Conservation (phyloP, 2,797 vertebrate genomes). For the Chaenodraco wilsoni region DNA sequence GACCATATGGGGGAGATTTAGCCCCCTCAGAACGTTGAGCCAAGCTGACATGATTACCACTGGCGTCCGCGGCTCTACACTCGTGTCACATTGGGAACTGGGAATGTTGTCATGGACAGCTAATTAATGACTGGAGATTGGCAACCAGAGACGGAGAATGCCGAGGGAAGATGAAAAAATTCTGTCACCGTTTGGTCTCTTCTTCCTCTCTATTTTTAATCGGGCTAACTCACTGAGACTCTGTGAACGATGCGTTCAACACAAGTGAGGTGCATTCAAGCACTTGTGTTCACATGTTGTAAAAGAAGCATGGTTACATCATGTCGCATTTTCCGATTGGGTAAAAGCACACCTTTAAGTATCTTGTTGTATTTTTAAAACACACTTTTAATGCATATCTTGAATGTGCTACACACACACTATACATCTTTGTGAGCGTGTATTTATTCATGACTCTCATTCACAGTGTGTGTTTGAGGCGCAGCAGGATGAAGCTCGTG, state of each 20-base stretch:
- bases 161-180: constrained; percentile 56
- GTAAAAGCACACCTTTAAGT: constrained; percentile 11
- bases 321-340: constrained; percentile 9
- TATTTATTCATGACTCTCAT: constrained; percentile 40
- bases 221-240: constrained; percentile 33
- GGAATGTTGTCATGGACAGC: constrained; percentile 71
- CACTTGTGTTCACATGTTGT: constrained; percentile 6
- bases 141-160: constrained; percentile 61
- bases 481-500: constrained; percentile 53
- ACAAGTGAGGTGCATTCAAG: background rate
- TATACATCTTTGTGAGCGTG: constrained; percentile 23
- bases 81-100: constrained; percentile 81
- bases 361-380: constrained; percentile 11
- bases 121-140: constrained; percentile 79
- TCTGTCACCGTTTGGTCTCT: constrained; percentile 51
- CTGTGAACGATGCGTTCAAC: constrained; percentile 21
- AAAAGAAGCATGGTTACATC: constrained; percentile 1
- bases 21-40: constrained; percentile 92
- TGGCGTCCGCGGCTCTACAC: constrained; percentile 90
- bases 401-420: constrained; percentile 30
- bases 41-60: constrained; percentile 95
- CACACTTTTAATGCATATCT: background rate
- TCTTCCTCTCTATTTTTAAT: constrained; percentile 46
- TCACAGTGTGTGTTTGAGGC: constrained; percentile 45
- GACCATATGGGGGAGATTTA: constrained; percentile 98